Evolutionary conservation across 2,888 invertebrate genomes (phyloP).

Genomic region (Conomelus anceps): DNA sequence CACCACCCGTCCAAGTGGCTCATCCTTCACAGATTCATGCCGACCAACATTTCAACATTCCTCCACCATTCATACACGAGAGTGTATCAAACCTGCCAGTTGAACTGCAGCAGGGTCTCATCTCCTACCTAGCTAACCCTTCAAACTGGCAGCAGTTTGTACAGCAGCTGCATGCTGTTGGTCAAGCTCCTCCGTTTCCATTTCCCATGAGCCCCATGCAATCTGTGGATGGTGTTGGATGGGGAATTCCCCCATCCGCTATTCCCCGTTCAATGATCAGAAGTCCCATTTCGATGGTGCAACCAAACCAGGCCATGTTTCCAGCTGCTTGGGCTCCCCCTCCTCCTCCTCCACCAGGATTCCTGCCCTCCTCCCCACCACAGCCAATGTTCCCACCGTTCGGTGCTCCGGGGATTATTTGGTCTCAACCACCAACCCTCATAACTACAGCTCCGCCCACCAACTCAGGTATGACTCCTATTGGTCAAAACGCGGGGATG

Average conservation of each 20-base stretch:
- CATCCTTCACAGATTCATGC: neutral
- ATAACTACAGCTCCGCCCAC: conserved; percentile 30
- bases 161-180: conserved; percentile 31
- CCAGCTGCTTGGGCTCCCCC: conserved; percentile 18
- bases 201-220: conserved; percentile 19
- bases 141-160: conserved; percentile 40
- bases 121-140: conserved; percentile 39
- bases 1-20: neutral
- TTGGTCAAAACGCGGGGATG: conserved; percentile 37
- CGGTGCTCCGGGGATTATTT: conserved; percentile 23
- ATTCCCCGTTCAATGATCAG: conserved; percentile 26
- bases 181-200: conserved; percentile 23
- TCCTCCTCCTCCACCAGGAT: conserved; percentile 22
- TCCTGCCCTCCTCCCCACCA: conserved; percentile 29
- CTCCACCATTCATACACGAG: conserved; percentile 19
- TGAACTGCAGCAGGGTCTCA: conserved; percentile 40
- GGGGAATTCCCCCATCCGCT: conserved; percentile 15
- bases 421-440: conserved; percentile 33
- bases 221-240: conserved; percentile 18
- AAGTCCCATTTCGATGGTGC: conserved; percentile 31
- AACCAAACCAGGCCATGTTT: conserved; percentile 22
- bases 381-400: conserved; percentile 28
- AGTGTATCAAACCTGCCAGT: conserved; percentile 30
- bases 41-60: conserved; percentile 16
- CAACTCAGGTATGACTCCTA: conserved; percentile 35